These are phyloP conservation scores for Neodiprion lecontei DNA, from an alignment of 1,140 invertebrate genomes.

Conservation along the genomic window DNA sequence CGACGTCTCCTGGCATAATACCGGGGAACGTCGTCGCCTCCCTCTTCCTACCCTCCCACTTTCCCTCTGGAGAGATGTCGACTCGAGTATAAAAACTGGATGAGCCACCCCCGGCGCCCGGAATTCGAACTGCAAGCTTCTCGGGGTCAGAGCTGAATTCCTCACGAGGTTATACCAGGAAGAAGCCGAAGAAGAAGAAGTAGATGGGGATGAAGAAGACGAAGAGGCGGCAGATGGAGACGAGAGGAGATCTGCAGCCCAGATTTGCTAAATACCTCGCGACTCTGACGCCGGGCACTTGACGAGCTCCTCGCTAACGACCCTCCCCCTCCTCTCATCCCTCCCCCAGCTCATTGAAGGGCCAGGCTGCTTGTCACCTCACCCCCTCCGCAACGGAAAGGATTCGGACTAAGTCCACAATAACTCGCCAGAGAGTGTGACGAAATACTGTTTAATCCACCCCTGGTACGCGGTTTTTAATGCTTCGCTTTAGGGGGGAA, in stretches of 20 bases:
- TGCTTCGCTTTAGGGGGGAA: too few species aligned
- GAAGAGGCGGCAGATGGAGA: neutral
- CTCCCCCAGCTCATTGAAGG: too few species aligned
- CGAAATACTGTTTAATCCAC: too few species aligned
- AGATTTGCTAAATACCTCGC: neutral
- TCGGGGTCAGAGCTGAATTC: conserved; percentile 15
- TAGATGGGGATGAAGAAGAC: conserved; percentile 13
- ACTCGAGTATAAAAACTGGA: conserved; percentile 30
- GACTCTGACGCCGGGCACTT: neutral
- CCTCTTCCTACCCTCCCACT: conserved; percentile 13
- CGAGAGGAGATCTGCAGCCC: neutral
- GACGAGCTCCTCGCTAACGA: conserved; percentile 3
- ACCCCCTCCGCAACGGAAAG: too few species aligned
- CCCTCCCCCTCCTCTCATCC: neutral
- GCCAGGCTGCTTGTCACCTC: too few species aligned
- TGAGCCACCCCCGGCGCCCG: conserved; percentile 30
- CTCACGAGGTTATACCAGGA: conserved; percentile 17
- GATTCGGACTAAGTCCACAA: too few species aligned
- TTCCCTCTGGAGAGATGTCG: conserved; percentile 33
- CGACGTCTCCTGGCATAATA: neutral
- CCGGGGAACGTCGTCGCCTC: conserved; percentile 11
- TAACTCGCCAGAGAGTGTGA: too few species aligned
- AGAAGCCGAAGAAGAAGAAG: conserved; percentile 7
- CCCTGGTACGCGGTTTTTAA: too few species aligned
- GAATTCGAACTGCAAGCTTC: conserved; percentile 33